Base-by-base conservation (phyloP, 2,888 invertebrate genomes). In the Zelleria hepariella region DNA sequence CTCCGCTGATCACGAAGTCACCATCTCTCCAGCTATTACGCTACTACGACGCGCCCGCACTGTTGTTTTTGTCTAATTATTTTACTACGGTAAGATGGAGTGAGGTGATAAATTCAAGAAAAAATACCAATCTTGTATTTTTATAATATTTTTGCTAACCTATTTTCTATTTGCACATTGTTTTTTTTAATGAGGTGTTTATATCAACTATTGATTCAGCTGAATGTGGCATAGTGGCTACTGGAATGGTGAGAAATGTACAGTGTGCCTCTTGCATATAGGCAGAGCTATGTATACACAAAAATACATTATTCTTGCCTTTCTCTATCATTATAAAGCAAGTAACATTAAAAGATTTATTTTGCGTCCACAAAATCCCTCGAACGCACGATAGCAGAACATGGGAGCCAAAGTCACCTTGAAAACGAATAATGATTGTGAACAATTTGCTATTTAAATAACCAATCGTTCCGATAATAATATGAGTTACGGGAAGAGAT, bases 401-500 rank as follows among this genome's bases (percentile, higher is more conserved):
- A 7, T n/a, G 7, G 4, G 20, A 0, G 7, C 20, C 10, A 20
- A 49, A 7, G 20, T n/a, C 18, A 18, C 6, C 49, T 49, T 49
- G 5, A n/a, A 20, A 49, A 49, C 20, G 32, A 42, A 42, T n/a
- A n/a, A n/a, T 15, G 15, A 10, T 42, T 42, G 15, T 15, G 32
- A 42, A 42, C 32, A 42, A 42, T 42, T 42, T 0, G 32, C 32
- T 42, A 42, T 42, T 42, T 42, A 42, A 42, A 42, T 42, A 0
- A 42, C 32, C 54, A 15, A 26, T 54, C 25, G 26, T 18, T 62
- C 61, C 62, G 59, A n/a, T n/a, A n/a, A n/a, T n/a, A n/a, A 64
- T 58, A 62, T 61, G 59, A 53, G 63, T 62, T 58, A 61, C 63
- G 63, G 59, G 59, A 64, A 61, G 48, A 42, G 48, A 64, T 64